Base-by-base conservation (phyloP, 2,113 vertebrate genomes). In the Aleadryas rufinucha region DNA sequence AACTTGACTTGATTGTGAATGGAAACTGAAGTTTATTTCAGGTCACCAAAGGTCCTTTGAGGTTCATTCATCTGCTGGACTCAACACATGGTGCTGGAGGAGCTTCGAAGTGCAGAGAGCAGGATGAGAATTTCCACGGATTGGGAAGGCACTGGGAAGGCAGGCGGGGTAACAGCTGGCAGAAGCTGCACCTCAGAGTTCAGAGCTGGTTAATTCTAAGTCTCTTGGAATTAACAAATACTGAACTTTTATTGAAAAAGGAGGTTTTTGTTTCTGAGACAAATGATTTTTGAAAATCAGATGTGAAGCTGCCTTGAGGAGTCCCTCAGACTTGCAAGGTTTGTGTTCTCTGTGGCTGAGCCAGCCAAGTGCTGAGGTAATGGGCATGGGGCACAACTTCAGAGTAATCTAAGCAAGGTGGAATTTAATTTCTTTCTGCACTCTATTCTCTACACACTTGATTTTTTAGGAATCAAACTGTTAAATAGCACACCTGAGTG, bases 71-170 rank as follows among this genome's bases (percentile, higher is more conserved):
- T 21, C 15, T 63, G 42, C 79, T 87, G 77, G 39, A 28, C 42
- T 35, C 7, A 3, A 17, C 13, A 4, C 16, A 9, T 0, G 0
- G 30, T 27, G 26, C 24, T 50, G 60, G 16, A 56, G 71, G 30
- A 42, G 15, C 26, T 65, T n/a, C 33, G 33, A 21, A 4, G 68
- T 56, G 56, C 45, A 31, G 35, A 60, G 61, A 59, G 53, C n/a
- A 56, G 56, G 61, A 16, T 2, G 16, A 66, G 77, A 45, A 44
- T 44, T 78, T 19, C 37, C 23, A 10, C 8, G 24, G 70, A 1
- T 24, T 16, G 24, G 57, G 22, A 30, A 49, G 24, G 37, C 44
- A 8, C 53, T 56, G 50, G 72, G 30, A 56, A 52, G 68, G 56
- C 26, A 28, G 49, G 6, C 10, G 23, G 13, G 47, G 26, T 26